phyloP scores from a whole-genome alignment of 2,888 invertebrate genomes.

The Drosophila lutescens region DNA sequence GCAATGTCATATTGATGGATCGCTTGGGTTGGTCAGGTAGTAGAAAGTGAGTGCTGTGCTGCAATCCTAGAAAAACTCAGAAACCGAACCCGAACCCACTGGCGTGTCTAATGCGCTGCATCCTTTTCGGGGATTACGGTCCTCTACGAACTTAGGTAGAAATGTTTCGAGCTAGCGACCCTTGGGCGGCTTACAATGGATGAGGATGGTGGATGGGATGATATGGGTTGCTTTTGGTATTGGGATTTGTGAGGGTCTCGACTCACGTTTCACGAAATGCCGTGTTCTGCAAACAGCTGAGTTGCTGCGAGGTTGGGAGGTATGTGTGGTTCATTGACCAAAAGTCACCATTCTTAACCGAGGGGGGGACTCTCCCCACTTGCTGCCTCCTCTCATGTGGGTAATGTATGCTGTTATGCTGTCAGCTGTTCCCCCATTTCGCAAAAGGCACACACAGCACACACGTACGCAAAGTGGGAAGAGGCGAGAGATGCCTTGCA shows the following conservation, averaged over 20 bases:
- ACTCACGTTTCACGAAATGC: constrained; percentile 47
- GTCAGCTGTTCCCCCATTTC: constrained; percentile 51
- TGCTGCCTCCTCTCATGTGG: constrained; percentile 31
- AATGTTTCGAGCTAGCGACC: constrained; percentile 13
- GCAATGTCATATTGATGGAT: constrained; percentile 59
- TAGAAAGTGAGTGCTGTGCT: constrained; percentile 31
- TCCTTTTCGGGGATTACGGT: constrained; percentile 67
- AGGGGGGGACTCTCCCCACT: constrained; percentile 2
- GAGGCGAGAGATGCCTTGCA: constrained; percentile 61
- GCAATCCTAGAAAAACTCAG: constrained; percentile 18
- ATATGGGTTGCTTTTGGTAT: constrained; percentile 12
- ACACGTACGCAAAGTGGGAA: constrained; percentile 38
- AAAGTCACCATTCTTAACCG: constrained; percentile 50
- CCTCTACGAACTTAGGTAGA: constrained; percentile 48
- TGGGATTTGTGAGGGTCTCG: constrained; percentile 21
- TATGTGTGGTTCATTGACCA: constrained; percentile 68
- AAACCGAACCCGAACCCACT: constrained; percentile 24
- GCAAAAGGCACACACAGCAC: constrained; percentile 31
- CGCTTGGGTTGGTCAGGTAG: constrained; percentile 31
- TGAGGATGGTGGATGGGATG: constrained; percentile 16
- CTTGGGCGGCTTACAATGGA: constrained; percentile 25
- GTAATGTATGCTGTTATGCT: constrained; percentile 34
- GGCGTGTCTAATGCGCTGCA: constrained; percentile 64
- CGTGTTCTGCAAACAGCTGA: constrained; percentile 51
- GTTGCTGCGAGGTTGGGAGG: constrained; percentile 20